phyloP scores from a whole-genome alignment of 2,797 vertebrate species.

The Bufotes viridis region DNA sequence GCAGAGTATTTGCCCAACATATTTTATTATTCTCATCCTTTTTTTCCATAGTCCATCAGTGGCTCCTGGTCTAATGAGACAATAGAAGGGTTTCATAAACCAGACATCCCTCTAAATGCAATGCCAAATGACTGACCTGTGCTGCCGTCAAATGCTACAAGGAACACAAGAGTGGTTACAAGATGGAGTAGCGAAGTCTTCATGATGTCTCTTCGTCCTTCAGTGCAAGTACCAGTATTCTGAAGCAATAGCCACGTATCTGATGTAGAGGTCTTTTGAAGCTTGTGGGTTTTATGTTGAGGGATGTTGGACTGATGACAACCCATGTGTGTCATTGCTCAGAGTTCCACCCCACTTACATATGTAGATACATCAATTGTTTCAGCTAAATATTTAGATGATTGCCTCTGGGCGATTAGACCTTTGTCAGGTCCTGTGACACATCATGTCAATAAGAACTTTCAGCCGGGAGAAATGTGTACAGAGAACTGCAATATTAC shows the following conservation, averaged over 20 bases:
- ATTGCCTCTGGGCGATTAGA: neutral
- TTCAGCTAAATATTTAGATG: neutral
- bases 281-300: neutral
- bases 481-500: neutral
- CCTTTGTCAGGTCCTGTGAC: neutral
- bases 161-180: neutral
- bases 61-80: too few relatives aligned
- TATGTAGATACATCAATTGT: neutral
- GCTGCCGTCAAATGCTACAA: neutral
- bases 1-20: neutral
- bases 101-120: too few relatives aligned
- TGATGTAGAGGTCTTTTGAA: neutral
- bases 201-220: neutral
- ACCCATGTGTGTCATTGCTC: conserved; percentile 3
- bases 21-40: neutral
- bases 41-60: neutral
- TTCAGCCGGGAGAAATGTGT: neutral
- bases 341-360: neutral
- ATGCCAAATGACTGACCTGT: neutral
- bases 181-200: neutral
- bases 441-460: neutral
- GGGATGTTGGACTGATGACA: neutral
- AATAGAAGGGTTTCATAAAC: too few relatives aligned
- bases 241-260: neutral
- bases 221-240: neutral